Evolutionary conservation across 2,113 vertebrate species (phyloP).

Genomic region (Nannobrachium achirus): DNA sequence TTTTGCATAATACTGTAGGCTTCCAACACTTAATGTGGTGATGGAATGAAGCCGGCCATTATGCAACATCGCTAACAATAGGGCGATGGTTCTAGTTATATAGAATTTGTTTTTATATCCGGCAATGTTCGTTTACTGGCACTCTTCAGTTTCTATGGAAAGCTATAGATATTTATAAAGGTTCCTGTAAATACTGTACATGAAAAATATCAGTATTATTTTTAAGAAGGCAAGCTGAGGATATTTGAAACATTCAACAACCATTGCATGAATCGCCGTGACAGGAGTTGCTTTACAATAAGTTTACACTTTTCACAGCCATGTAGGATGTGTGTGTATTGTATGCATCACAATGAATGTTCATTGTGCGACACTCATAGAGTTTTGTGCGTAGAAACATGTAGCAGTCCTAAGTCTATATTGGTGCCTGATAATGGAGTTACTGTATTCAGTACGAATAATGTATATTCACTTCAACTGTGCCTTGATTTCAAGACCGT

Average conservation of each 20-base stretch:
- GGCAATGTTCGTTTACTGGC: slow-evolving; percentile 69
- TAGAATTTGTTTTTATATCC: slow-evolving; percentile 54
- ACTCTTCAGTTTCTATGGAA: slow-evolving; percentile 72
- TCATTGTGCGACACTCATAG: no score
- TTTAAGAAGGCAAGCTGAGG: slow-evolving; percentile 52
- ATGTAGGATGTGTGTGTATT: background rate
- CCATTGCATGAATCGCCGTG: slow-evolving; percentile 27
- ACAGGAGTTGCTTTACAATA: background rate
- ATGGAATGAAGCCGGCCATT: slow-evolving; percentile 14
- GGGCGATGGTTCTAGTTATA: slow-evolving; percentile 59
- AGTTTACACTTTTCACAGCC: background rate
- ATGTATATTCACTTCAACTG: no score
- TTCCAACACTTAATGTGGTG: background rate
- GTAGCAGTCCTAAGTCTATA: no score
- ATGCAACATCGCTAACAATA: slow-evolving; percentile 35
- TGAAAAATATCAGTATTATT: slow-evolving; percentile 81
- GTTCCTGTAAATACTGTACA: slow-evolving; percentile 85
- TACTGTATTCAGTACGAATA: no score
- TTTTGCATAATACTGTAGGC: slow-evolving; percentile 39
- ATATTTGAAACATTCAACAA: slow-evolving; percentile 53
- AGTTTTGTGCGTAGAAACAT: no score
- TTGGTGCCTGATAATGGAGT: no score
- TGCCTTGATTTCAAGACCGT: no score
- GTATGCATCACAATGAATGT: no score
- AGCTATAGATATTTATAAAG: slow-evolving; percentile 73